A percentile compares a stretch with the other conserved stretches of the same genome.
Conservation (phyloP, 2,797 vertebrate species). For the Clarias fuscus region DNA sequence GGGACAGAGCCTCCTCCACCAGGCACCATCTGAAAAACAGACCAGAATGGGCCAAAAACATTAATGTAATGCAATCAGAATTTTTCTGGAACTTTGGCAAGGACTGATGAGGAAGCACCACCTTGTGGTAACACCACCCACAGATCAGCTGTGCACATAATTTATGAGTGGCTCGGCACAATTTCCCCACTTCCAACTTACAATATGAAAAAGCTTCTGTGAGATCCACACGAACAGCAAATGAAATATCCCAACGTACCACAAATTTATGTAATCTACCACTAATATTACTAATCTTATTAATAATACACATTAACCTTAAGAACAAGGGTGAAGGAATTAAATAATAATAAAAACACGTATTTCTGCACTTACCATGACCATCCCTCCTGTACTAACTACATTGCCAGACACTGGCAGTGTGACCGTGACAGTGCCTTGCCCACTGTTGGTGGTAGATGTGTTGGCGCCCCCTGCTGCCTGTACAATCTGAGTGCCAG, state of each 20-base stretch:
- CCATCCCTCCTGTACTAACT: constrained; percentile 98
- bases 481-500: constrained; percentile 96
- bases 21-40: constrained; percentile 87
- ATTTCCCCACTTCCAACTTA: not conserved
- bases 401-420: constrained; percentile 94
- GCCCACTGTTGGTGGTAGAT: constrained; percentile 92
- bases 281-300: not conserved
- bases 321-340: not conserved
- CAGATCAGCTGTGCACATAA: constrained; percentile 38
- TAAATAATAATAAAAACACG: constrained; percentile 17
- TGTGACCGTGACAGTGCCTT: constrained; percentile 97
- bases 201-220: not conserved
- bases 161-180: constrained; percentile 18
- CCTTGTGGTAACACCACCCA: constrained; percentile 39
- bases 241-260: not conserved
- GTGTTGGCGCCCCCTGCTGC: constrained; percentile 88
- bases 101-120: constrained; percentile 23
- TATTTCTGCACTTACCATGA: constrained; percentile 85
- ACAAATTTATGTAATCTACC: not conserved
- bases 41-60: constrained; percentile 17
- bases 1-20: constrained; percentile 89
- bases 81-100: not conserved
- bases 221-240: not conserved
- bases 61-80: not conserved
- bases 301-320: not conserved